Conservation (phyloP, 2,888 invertebrate genomes). For the Hymenopus coronatus region DNA sequence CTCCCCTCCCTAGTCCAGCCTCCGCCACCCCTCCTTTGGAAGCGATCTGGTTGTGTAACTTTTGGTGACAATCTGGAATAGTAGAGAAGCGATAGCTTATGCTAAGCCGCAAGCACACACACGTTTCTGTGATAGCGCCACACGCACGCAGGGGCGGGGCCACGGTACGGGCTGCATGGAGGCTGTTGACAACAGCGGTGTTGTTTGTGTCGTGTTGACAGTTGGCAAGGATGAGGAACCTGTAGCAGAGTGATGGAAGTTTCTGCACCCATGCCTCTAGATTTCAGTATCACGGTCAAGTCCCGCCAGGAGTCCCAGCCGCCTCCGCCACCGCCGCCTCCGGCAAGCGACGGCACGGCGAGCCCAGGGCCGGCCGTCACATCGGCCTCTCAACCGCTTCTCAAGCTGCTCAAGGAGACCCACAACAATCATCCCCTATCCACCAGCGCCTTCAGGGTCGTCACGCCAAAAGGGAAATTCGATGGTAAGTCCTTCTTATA, state of each 20-base stretch:
- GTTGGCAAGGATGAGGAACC: background rate
- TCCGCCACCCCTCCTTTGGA: background rate
- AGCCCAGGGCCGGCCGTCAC: conserved; percentile 24
- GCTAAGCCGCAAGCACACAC: background rate
- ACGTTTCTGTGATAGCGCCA: background rate
- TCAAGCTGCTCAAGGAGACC: conserved; percentile 30
- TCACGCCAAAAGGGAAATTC: conserved; percentile 61
- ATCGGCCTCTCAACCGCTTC: conserved; percentile 28
- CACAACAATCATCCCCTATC: conserved; percentile 2
- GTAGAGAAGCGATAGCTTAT: background rate
- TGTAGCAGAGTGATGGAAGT: conserved; percentile 29
- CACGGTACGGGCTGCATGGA: background rate
- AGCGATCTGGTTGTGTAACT: background rate
- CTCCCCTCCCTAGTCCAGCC: background rate
- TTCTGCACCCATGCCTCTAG: conserved; percentile 52
- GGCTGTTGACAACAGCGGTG: background rate
- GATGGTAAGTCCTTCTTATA: conserved; percentile 41
- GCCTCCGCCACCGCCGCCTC: conserved; percentile 40
- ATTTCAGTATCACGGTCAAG: conserved; percentile 56
- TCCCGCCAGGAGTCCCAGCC: conserved; percentile 45
- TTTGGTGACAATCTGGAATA: background rate
- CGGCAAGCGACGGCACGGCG: conserved; percentile 46
- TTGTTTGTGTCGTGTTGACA: background rate
- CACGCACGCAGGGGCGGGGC: background rate
- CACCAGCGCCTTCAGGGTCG: conserved; percentile 63